These are phyloP conservation scores for Salticus scenicus DNA, from an alignment of 2,888 invertebrate genomes.

Conservation along the genomic window DNA sequence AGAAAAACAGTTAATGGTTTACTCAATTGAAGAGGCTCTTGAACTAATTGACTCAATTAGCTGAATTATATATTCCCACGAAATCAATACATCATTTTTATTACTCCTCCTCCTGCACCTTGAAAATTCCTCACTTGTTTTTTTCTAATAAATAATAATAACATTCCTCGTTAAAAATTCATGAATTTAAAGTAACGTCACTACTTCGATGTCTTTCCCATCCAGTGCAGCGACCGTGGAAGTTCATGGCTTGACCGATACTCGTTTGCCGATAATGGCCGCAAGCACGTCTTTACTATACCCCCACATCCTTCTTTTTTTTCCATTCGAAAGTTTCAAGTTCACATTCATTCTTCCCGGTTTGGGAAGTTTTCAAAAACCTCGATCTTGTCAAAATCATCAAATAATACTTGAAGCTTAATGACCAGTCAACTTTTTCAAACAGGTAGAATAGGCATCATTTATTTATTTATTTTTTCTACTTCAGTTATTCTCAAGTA, in stretches of 20 bases:
- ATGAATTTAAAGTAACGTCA: no score
- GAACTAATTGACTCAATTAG: no score
- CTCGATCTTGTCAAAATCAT: neutral
- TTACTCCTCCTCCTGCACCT: no score
- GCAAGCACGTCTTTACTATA: neutral
- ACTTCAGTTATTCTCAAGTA: no score
- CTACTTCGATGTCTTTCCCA: neutral
- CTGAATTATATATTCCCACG: no score
- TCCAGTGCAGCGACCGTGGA: neutral
- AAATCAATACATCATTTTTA: no score
- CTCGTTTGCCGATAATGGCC: neutral
- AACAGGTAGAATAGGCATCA: neutral
- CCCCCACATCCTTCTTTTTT: neutral
- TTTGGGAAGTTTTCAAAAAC: neutral
- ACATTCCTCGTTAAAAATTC: no score
- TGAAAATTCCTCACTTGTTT: no score
- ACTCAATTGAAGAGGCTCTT: no score
- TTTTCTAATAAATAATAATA: no score
- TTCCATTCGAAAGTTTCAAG: neutral
- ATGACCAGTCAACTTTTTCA: neutral
- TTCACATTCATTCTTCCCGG: neutral
- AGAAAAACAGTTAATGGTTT: no score
- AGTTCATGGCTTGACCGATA: neutral
- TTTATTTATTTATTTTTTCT: no score
- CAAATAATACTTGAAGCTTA: neutral